Percentiles rank a stretch among this genome's conserved stretches.
These are phyloP conservation scores for Gobionotothen gibberifrons DNA, from an alignment of 2,797 vertebrate genomes.

Conservation along the genomic window DNA sequence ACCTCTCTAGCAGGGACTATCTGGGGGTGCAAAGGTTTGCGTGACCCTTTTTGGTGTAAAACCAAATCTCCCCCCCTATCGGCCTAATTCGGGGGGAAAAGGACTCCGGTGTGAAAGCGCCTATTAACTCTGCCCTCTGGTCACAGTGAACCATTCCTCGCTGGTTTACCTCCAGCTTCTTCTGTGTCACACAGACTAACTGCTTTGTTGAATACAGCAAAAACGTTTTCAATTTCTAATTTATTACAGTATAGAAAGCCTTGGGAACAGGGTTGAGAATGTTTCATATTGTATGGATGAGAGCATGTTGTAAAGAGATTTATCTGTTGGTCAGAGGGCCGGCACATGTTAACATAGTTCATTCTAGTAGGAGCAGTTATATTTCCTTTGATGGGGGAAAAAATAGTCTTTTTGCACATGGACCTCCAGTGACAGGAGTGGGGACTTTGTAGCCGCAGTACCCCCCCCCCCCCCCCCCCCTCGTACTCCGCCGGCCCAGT, in stretches of 20 bases:
- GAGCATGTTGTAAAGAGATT: conserved; percentile 85
- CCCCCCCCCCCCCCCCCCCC: conserved; percentile 35
- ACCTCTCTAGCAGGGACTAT: too few relatives aligned
- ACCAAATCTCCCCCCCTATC: too few relatives aligned
- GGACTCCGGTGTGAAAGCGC: too few relatives aligned
- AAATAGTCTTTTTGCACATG: conserved; percentile 80
- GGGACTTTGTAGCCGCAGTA: conserved; percentile 70
- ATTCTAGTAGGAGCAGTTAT: conserved; percentile 64
- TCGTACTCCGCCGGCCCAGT: conserved; percentile 61
- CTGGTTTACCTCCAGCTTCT: conserved; percentile 49
- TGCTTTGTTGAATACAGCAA: conserved; percentile 57
- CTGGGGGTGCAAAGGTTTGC: too few relatives aligned
- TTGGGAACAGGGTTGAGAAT: conserved; percentile 78
- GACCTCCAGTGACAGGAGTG: conserved; percentile 70
- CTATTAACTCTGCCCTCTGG: conserved; percentile 43
- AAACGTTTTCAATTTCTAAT: conserved; percentile 65
- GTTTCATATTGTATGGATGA: conserved; percentile 70
- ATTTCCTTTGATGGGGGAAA: conserved; percentile 58
- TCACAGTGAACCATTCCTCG: conserved; percentile 55
- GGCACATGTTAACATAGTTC: conserved; percentile 60
- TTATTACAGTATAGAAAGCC: conserved; percentile 74
- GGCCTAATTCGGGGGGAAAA: too few relatives aligned
- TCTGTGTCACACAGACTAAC: conserved; percentile 53
- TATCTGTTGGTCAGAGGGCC: conserved; percentile 68
- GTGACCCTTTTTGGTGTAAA: too few relatives aligned